Conservation (phyloP, 2,113 vertebrate genomes). For the Catharus bicknelli region DNA sequence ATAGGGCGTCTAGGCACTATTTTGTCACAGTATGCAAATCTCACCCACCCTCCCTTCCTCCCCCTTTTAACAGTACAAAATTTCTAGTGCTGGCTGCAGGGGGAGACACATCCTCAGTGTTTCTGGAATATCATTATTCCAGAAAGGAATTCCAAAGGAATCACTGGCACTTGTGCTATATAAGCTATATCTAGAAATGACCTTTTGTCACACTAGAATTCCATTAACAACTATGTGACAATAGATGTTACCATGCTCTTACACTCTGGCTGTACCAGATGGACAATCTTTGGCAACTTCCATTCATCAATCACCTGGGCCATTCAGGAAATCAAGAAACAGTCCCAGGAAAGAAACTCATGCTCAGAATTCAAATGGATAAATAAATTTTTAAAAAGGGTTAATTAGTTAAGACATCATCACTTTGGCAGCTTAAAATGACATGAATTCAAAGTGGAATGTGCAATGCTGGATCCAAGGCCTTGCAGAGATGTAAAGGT, state of each 20-base stretch:
- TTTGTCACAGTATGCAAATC: not conserved
- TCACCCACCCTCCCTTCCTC: rapidly evolving
- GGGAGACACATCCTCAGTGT: not conserved
- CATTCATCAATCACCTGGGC: not conserved
- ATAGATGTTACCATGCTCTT: not conserved
- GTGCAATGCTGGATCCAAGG: not conserved
- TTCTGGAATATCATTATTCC: not conserved
- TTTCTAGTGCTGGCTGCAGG: not conserved
- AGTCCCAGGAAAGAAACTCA: not conserved
- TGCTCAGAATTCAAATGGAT: not conserved
- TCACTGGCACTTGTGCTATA: not conserved
- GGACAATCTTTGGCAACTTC: not conserved
- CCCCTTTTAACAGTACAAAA: not conserved
- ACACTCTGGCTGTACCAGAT: not conserved
- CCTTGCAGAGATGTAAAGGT: not conserved
- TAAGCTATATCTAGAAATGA: not conserved
- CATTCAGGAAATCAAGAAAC: not conserved
- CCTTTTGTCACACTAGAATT: not conserved
- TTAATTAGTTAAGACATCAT: not conserved
- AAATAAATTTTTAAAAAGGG: not conserved
- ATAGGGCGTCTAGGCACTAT: not conserved
- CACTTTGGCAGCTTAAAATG: not conserved
- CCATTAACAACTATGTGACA: not conserved
- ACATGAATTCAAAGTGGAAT: not conserved
- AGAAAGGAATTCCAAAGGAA: not conserved